Evolutionary conservation across 1,140 invertebrate species (phyloP).

Genomic region (Kradibia gibbosae): DNA sequence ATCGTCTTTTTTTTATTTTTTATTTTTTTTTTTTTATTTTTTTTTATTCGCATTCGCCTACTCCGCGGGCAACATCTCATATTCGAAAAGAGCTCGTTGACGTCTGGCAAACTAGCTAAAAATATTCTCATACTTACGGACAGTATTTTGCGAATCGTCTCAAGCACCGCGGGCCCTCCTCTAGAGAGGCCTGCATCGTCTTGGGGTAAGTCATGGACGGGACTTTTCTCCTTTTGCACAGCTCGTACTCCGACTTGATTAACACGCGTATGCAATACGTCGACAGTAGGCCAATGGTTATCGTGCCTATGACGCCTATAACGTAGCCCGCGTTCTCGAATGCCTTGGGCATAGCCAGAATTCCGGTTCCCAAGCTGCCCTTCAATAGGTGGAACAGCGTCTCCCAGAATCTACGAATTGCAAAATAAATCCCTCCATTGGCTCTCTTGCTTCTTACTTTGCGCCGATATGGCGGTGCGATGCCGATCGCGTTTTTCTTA

Average conservation of each 20-base stretch:
- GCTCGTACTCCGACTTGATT: constrained; percentile 78
- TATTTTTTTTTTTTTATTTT: no score
- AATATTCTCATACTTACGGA: constrained; percentile 70
- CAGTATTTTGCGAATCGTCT: constrained; percentile 76
- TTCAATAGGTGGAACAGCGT: constrained; percentile 87
- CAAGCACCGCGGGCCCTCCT: constrained; percentile 78
- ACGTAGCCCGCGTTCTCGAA: constrained; percentile 84
- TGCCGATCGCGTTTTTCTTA: neutral
- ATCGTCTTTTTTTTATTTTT: no score
- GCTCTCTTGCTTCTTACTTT: neutral
- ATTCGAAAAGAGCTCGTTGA: no score
- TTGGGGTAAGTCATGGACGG: constrained; percentile 81
- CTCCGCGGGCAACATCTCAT: no score
- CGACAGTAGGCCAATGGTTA: constrained; percentile 82
- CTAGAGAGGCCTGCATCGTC: constrained; percentile 79
- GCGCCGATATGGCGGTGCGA: no score
- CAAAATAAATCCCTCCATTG: neutral
- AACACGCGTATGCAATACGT: constrained; percentile 87
- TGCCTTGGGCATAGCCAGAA: constrained; percentile 90
- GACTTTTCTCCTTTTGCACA: constrained; percentile 79
- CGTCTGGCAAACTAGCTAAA: neutral
- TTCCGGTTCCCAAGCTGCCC: constrained; percentile 90
- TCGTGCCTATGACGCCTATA: constrained; percentile 78
- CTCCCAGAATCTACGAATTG: constrained; percentile 67
- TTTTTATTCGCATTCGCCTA: no score